phyloP scores from a whole-genome alignment of 2,888 invertebrate species.

The Lymantria monacha region DNA sequence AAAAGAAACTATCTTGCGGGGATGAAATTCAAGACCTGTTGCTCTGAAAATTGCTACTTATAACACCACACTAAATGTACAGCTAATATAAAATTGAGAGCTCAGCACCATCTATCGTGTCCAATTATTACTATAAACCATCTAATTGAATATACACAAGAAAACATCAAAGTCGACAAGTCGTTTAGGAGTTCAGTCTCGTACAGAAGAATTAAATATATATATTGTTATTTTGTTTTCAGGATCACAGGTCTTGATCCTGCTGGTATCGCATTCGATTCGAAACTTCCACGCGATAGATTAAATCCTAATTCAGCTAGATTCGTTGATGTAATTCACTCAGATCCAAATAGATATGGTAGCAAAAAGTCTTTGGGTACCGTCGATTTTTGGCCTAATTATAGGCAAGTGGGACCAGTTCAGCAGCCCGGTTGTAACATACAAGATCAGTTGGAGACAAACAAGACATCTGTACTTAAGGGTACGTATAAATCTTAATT shows the following conservation, averaged over 20 bases:
- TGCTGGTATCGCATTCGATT: conserved; percentile 55
- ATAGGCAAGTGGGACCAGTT: conserved; percentile 41
- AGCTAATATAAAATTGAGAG: no score
- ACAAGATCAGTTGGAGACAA: conserved; percentile 1
- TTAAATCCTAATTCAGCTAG: conserved; percentile 53
- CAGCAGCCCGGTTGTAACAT: conserved; percentile 61
- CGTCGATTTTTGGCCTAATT: conserved; percentile 74
- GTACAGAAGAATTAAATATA: not conserved
- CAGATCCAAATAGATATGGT: conserved; percentile 67
- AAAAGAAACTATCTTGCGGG: no score
- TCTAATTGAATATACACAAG: no score
- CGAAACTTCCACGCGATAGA: conserved; percentile 38
- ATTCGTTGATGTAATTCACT: conserved; percentile 58
- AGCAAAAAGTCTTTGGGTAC: conserved; percentile 47
- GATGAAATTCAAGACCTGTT: no score
- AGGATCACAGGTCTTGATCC: conserved; percentile 73
- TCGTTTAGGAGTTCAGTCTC: no score
- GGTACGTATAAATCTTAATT: not conserved
- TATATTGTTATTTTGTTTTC: conserved; percentile 4
- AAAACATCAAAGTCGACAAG: no score
- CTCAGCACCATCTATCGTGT: no score
- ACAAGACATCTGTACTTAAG: not conserved
- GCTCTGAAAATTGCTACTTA: no score
- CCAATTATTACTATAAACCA: no score
- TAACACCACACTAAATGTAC: no score